Base-by-base conservation (phyloP, 2,888 invertebrate genomes). In the Elmis aenea region DNA sequence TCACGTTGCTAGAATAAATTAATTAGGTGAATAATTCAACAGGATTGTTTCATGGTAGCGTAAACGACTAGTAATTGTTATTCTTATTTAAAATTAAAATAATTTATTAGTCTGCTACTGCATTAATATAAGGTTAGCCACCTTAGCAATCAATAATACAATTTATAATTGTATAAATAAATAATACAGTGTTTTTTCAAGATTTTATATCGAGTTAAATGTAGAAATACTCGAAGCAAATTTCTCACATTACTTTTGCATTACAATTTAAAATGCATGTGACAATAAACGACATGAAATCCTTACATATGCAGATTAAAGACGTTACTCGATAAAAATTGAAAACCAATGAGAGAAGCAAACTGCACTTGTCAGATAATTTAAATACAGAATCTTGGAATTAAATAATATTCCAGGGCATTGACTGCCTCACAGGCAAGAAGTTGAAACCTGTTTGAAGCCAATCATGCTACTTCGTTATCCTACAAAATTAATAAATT, bases 401-500 rank as follows among this genome's bases (percentile, higher is more conserved):
- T 58, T 60, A 60, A 60, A 62, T 61, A 60, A 59, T 62, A 59
- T 59, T 52, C 51, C 51, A 45, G 61, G 61, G 59, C 61, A 61
- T 56, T 61, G 62, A 62, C 61, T 62, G 59, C 48, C 50, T 54
- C 54, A 53, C 50, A 49, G 50, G 48, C 50, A 47, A 52, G 51
- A 55, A 52, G 52, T 48, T 49, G 47, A 58, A 63, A 63, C 61
- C 60, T 50, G 63, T 52, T 53, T 51, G 48, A 49, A 54, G 54
- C 48, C 58, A 55, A 57, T 56, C 59, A 57, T 48, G 49, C 55
- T 44, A 56, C 58, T 59, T 59, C 59, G 59, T 61, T 61, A 61
- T 55, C 54, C 52, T 50, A 52, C 52, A 49, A 58, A 60, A 61
- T 61, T 61, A 59, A 60, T 61, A 60, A 59, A 59, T 60, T 59